Conservation (phyloP, 2,888 invertebrate species). For the Oxyscelio sp. region DNA sequence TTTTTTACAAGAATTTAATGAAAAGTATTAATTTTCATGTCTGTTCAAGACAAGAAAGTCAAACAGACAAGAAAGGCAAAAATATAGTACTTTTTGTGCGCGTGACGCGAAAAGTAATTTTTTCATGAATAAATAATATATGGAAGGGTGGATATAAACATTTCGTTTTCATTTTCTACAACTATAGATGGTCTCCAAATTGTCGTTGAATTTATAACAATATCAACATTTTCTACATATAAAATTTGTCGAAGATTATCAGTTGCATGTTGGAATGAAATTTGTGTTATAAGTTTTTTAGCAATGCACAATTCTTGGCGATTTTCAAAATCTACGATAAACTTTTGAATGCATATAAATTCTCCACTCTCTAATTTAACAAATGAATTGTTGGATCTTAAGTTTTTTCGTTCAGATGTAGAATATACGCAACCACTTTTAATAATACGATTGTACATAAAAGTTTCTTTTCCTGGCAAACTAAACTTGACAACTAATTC, state of each 20-base stretch:
- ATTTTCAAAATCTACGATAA: conserved; percentile 35
- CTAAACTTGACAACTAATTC: neutral
- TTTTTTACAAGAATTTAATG: too few species aligned
- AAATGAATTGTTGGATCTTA: conserved; percentile 34
- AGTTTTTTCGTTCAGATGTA: conserved; percentile 11
- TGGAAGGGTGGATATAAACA: conserved; percentile 40
- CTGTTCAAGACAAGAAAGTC: too few species aligned
- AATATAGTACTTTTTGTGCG: too few species aligned
- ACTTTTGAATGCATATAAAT: conserved; percentile 16
- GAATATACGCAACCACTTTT: conserved; percentile 28
- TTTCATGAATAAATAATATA: conserved; percentile 37
- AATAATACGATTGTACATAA: conserved; percentile 26
- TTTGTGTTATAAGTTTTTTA: conserved; percentile 14
- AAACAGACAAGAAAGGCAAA: too few species aligned
- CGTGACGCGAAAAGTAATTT: too few species aligned
- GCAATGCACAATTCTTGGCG: conserved; percentile 29
- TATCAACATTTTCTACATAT: conserved; percentile 5
- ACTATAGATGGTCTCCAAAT: conserved; percentile 38
- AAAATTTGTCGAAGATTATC: conserved; percentile 16
- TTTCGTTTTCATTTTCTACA: conserved; percentile 4
- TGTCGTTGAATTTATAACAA: conserved; percentile 19
- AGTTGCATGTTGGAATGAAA: neutral
- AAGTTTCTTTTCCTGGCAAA: conserved; percentile 8
- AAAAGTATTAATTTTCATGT: too few species aligned
- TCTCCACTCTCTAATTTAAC: conserved; percentile 21